Conservation (phyloP, 2,888 invertebrate species). For the Tipula confusa region DNA sequence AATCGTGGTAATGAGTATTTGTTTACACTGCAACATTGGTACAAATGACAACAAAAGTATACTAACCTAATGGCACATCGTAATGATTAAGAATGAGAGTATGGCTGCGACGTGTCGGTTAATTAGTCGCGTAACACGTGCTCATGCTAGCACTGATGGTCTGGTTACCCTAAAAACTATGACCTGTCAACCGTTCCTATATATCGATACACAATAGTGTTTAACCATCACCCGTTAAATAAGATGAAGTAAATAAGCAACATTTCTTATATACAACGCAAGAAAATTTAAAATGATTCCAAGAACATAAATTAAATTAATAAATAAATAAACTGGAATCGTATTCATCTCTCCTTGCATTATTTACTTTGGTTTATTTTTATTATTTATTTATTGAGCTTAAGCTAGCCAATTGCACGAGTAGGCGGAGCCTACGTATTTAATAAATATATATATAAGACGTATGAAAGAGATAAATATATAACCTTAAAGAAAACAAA, state of each 20-base stretch:
- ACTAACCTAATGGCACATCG: no score
- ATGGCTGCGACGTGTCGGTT: no score
- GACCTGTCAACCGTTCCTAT: no score
- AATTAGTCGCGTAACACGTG: no score
- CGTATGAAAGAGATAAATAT: neutral
- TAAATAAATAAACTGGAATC: slow-evolving; percentile 3
- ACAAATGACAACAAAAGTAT: no score
- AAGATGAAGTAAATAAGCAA: slow-evolving; percentile 4
- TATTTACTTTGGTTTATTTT: neutral
- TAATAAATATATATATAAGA: neutral
- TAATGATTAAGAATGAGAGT: no score
- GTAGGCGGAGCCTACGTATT: neutral
- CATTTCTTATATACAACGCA: neutral
- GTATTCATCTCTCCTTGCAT: neutral
- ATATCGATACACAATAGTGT: no score
- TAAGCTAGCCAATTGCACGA: slow-evolving; percentile 8
- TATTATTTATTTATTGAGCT: neutral
- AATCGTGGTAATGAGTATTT: no score
- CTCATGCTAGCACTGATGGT: no score
- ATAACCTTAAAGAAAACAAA: neutral
- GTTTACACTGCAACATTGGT: no score
- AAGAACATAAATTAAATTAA: neutral
- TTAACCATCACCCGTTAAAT: neutral
- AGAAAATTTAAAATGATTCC: neutral
- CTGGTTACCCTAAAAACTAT: no score